Percentiles rank a stretch among this genome's conserved stretches.
phyloP scores from a whole-genome alignment of 1,140 invertebrate species.

The Drosophila virilis region DNA sequence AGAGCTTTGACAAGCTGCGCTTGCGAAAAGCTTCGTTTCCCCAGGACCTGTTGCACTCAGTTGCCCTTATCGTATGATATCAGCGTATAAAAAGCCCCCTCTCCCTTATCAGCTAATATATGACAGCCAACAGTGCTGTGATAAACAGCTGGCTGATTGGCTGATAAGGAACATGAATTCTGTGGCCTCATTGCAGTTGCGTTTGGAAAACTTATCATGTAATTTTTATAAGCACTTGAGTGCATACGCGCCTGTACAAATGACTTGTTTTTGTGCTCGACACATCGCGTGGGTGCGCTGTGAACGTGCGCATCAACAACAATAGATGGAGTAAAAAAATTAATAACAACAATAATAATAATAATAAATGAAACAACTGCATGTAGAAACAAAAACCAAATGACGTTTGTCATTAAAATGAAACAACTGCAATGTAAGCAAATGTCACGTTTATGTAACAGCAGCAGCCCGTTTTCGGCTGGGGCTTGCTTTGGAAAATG shows the following conservation, averaged over 20 bases:
- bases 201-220: neutral
- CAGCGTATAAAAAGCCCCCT: neutral
- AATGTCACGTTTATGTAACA: constrained; percentile 73
- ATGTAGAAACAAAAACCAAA: neutral
- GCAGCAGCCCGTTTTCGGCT: constrained; percentile 22
- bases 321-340: constrained; percentile 16
- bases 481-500: constrained; percentile 28
- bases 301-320: constrained; percentile 47
- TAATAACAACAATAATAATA: constrained; percentile 19
- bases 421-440: constrained; percentile 52
- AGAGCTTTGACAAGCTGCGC: constrained; percentile 39
- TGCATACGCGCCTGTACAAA: neutral
- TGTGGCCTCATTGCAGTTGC: constrained; percentile 7
- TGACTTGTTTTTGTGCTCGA: constrained; percentile 12
- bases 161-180: constrained; percentile 11
- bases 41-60: constrained; percentile 53
- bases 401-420: constrained; percentile 13
- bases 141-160: constrained; percentile 26
- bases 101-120: constrained; percentile 23
- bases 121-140: neutral
- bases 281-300: constrained; percentile 39
- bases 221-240: neutral
- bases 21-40: constrained; percentile 40
- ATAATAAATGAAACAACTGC: constrained; percentile 18
- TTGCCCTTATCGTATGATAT: neutral